A percentile compares a stretch with the other conserved stretches of the same genome.
Evolutionary conservation across 1,140 invertebrate species (phyloP).

Genomic region (Drosophila fuyamai): DNA sequence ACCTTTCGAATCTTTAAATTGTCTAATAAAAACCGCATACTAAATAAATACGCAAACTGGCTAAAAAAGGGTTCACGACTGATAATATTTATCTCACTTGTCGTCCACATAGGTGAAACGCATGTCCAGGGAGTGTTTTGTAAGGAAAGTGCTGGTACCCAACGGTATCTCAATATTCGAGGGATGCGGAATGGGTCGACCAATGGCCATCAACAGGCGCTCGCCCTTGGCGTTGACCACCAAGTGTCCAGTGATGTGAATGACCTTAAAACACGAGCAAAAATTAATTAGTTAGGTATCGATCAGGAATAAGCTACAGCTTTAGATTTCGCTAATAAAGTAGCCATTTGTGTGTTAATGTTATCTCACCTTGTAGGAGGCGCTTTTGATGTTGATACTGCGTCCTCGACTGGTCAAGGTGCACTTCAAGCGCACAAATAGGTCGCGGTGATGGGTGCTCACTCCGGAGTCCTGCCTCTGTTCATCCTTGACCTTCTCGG

Average conservation of each 20-base stretch:
- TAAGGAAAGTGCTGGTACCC: constrained; percentile 94
- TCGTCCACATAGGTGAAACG: constrained; percentile 97
- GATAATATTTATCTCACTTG: constrained; percentile 88
- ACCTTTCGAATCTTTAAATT: no score
- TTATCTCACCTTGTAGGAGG: constrained; percentile 93
- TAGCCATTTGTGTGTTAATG: no score
- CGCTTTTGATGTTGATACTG: constrained; percentile 96
- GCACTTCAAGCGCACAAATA: constrained; percentile 95
- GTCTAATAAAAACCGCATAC: no score
- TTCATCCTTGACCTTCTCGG: constrained; percentile 85
- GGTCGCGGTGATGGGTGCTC: constrained; percentile 85
- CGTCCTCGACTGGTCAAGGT: constrained; percentile 95
- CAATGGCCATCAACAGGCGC: constrained; percentile 90
- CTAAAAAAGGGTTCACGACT: neutral
- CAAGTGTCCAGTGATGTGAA: constrained; percentile 93
- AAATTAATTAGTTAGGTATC: neutral
- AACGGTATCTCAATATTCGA: constrained; percentile 96
- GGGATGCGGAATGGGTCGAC: constrained; percentile 95
- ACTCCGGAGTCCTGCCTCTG: constrained; percentile 76
- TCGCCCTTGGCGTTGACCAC: constrained; percentile 85
- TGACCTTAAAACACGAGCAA: constrained; percentile 88
- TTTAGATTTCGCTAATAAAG: no score
- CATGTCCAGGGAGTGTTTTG: constrained; percentile 96
- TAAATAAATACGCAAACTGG: no score
- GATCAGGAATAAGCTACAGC: neutral